Conservation (phyloP, 2,797 vertebrate genomes). For the Esox lucius region DNA sequence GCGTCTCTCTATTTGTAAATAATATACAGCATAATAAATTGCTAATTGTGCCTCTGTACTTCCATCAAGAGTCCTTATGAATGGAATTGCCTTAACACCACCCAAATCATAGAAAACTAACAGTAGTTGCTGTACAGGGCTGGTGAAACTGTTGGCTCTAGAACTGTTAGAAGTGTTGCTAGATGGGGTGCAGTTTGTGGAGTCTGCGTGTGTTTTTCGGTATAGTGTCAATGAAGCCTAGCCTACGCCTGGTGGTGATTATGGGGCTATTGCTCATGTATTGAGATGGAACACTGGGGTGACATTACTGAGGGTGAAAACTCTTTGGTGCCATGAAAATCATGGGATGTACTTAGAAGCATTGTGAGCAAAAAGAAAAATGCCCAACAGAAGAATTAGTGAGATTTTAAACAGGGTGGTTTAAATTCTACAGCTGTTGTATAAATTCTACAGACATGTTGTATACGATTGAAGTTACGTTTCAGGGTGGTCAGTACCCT, state of each 20-base stretch:
- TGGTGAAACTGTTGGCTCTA: background rate
- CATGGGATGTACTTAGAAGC: background rate
- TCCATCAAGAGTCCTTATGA: too few relatives aligned
- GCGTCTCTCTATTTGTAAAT: too few relatives aligned
- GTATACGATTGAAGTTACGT: too few relatives aligned
- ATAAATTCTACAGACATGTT: too few relatives aligned
- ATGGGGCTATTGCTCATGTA: slow-evolving; percentile 1
- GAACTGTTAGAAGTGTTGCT: background rate
- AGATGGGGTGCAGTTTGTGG: too few relatives aligned
- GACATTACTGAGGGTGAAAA: slow-evolving; percentile 27
- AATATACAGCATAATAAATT: too few relatives aligned
- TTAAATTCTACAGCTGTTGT: too few relatives aligned
- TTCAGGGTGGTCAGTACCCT: too few relatives aligned
- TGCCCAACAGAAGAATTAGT: background rate
- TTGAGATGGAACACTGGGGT: slow-evolving; percentile 22
- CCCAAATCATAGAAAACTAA: background rate
- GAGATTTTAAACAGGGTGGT: background rate
- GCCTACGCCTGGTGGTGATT: background rate
- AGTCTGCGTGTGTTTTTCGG: too few relatives aligned
- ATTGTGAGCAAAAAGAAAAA: background rate
- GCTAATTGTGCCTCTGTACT: too few relatives aligned
- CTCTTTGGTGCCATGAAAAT: slow-evolving; percentile 38
- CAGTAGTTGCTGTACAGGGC: background rate
- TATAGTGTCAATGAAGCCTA: too few relatives aligned
- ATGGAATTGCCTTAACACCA: too few relatives aligned